Percentiles rank a stretch among this genome's conserved stretches.
Conservation (phyloP, 2,888 invertebrate genomes). For the Pristionchus arcanus region DNA sequence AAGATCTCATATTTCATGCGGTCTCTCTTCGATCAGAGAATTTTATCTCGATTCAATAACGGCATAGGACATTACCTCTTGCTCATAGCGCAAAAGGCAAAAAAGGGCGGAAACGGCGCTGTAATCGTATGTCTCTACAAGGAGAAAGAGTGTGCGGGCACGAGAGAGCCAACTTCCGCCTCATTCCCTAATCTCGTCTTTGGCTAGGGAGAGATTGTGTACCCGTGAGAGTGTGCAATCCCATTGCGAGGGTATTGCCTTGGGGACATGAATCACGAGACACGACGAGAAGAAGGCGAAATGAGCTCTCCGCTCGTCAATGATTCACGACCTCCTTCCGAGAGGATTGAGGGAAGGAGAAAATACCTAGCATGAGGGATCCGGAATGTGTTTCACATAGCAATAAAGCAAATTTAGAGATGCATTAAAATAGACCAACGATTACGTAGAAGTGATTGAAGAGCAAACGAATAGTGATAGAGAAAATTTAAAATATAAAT, state of each 20-base stretch:
- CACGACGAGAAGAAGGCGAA: background rate
- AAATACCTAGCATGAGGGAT: background rate
- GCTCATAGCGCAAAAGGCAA: no score
- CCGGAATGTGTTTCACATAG: background rate
- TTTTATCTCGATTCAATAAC: no score
- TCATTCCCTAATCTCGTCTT: background rate
- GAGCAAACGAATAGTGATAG: no score
- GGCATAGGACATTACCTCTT: no score
- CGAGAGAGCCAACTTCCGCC: background rate
- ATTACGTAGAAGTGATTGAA: no score
- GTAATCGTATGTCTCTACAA: background rate
- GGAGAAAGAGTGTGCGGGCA: background rate
- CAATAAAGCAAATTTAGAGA: no score
- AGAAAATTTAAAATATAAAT: no score
- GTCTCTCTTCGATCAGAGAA: no score
- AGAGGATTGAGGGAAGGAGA: background rate
- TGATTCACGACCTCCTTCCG: slow-evolving; percentile 26
- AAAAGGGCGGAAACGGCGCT: background rate
- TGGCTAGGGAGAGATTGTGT: no score
- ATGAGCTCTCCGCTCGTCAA: slow-evolving; percentile 12
- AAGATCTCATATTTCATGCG: no score
- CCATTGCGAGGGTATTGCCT: slow-evolving; percentile 10
- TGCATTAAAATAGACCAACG: background rate
- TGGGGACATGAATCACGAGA: slow-evolving; percentile 24
- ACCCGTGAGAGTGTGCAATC: background rate